Evolutionary conservation across 2,888 invertebrate species (phyloP), one percentile per base, ranked within the genome.

Genomic region (Parnassius orleans): DNA sequence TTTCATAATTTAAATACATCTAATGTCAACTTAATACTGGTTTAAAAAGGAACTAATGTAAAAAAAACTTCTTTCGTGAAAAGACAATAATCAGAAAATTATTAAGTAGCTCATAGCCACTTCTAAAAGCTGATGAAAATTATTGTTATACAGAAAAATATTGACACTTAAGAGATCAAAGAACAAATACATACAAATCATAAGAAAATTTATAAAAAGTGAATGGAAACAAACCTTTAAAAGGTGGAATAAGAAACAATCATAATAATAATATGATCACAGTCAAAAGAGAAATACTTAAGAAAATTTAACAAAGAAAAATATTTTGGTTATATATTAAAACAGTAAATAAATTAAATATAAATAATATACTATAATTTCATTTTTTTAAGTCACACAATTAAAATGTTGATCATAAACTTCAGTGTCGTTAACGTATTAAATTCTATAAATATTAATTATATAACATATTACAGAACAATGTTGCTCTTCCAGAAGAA

Each of bases 21-120:
- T 61, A 60, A 55, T 55, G 42, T 54, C 9, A 61, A 62, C 43
- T 65, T 72, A 79, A 74, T 76, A 76, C 74, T 75, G 73, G 60
- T 63, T 64, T 59, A 59, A 68, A 68, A 66, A 73, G 70, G 72
- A 78, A 76, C 73, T 66, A 68, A 69, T 51, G 67, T 57, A 69
- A 56, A 66, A 64, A 66, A 64, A 41, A 52, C 14, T 14, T 9
- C 1, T 12, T 2, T n/a, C 53, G 3, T 9, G 12, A 51, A 19
- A 11, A 15, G 5, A 43, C 15, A 12, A 2, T 48, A 15, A 48
- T 47, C 11, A 47, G 11, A 47, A 9, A n/a, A 47, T 9, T n/a
- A 7, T 11, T 43, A 11, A 47, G n/a, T 33, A 3, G 47, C 47
- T 47, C 5, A 5, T 47, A 47, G 47, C n/a, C 47, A 9, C 1